These are phyloP conservation scores for Amiota communis DNA, from an alignment of 2,888 invertebrate species.

Conservation along the genomic window DNA sequence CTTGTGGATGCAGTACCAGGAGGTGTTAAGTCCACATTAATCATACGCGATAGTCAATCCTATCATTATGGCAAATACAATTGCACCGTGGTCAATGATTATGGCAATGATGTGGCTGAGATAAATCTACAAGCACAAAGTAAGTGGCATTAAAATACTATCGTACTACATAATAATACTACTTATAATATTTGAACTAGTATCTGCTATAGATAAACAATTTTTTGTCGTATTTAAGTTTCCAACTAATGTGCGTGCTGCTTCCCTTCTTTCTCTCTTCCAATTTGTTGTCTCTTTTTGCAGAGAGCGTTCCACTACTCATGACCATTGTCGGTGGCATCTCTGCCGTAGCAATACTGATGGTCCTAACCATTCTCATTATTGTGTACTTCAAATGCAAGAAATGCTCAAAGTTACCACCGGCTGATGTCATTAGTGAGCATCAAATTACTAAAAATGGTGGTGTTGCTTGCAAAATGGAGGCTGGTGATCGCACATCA, in stretches of 20 bases:
- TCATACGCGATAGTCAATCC: constrained; percentile 88
- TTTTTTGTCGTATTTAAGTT: too few relatives aligned
- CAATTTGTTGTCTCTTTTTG: constrained; percentile 52
- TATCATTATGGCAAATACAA: constrained; percentile 94
- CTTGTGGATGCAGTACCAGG: constrained; percentile 83
- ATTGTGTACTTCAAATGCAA: constrained; percentile 83
- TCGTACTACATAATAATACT: too few relatives aligned
- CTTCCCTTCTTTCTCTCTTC: too few relatives aligned
- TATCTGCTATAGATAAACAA: too few relatives aligned
- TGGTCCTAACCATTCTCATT: constrained; percentile 84
- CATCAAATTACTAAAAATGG: constrained; percentile 74
- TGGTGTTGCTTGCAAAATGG: constrained; percentile 74
- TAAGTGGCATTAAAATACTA: constrained; percentile 75
- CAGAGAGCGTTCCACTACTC: constrained; percentile 85
- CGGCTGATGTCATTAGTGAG: constrained; percentile 73
- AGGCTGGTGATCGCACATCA: constrained; percentile 86
- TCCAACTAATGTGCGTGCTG: too few relatives aligned
- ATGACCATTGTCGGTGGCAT: constrained; percentile 87
- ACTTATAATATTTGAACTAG: too few relatives aligned
- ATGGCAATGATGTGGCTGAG: constrained; percentile 88
- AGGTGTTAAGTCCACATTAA: constrained; percentile 90
- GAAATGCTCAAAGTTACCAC: constrained; percentile 70
- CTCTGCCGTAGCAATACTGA: constrained; percentile 87
- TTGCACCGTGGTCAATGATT: constrained; percentile 93
- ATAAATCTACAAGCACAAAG: constrained; percentile 90